These are phyloP conservation scores for Apostichopus californicus DNA, from an alignment of 35 echinoderm and acorn worm genomes.

Conservation along the genomic window DNA sequence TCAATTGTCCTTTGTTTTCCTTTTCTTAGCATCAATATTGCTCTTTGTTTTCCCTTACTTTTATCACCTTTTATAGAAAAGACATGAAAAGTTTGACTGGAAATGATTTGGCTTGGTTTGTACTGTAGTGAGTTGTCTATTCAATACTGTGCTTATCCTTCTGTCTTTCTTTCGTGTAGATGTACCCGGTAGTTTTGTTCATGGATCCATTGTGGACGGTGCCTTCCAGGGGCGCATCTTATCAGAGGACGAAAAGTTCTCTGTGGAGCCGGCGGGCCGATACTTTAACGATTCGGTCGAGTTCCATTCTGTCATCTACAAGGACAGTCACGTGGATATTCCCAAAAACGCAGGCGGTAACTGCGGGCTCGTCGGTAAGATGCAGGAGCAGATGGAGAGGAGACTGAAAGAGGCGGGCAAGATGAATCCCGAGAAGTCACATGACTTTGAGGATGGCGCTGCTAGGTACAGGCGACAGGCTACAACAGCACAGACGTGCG, in stretches of 20 bases:
- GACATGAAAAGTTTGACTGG: too few relatives aligned
- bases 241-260: constrained; percentile 42
- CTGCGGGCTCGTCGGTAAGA: constrained; percentile 69
- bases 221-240: constrained; percentile 73
- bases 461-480: constrained; percentile 46
- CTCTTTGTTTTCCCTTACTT: background rate
- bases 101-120: too few relatives aligned
- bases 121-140: too few relatives aligned
- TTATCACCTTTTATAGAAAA: background rate
- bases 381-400: constrained; percentile 79
- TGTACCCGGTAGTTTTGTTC: constrained; percentile 64
- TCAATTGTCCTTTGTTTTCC: too few relatives aligned
- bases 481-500: constrained; percentile 63
- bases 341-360: constrained; percentile 12
- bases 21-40: too few relatives aligned
- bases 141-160: too few relatives aligned
- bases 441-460: background rate
- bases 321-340: constrained; percentile 70
- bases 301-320: constrained; percentile 93
- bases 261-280: constrained; percentile 60
- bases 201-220: constrained; percentile 85
- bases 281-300: constrained; percentile 65
- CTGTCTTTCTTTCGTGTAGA: constrained; percentile 25
- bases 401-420: constrained; percentile 42
- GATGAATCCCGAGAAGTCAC: background rate